These are phyloP conservation scores for Mamestra brassicae DNA, from an alignment of 2,888 invertebrate genomes.

Conservation along the genomic window DNA sequence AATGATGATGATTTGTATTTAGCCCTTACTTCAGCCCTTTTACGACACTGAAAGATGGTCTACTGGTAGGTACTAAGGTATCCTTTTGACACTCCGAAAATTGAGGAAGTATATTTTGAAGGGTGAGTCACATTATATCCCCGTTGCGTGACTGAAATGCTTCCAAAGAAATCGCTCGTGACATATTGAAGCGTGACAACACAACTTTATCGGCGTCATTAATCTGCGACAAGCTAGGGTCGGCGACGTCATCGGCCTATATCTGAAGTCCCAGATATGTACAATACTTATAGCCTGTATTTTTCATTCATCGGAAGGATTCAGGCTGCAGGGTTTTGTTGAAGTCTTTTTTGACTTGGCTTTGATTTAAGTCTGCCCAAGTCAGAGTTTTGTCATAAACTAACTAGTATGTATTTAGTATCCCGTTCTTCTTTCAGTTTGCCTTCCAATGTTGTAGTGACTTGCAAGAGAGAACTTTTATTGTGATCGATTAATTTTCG, in stretches of 20 bases:
- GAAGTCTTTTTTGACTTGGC: background rate
- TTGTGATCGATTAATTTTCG: background rate
- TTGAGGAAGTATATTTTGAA: constrained; percentile 14
- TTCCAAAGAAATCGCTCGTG: constrained; percentile 51
- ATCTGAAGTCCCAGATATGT: constrained; percentile 26
- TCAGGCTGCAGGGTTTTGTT: background rate
- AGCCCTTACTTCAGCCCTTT: background rate
- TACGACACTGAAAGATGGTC: background rate
- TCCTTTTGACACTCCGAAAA: constrained; percentile 14
- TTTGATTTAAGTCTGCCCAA: background rate
- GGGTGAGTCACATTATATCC: constrained; percentile 36
- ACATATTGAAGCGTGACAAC: constrained; percentile 62
- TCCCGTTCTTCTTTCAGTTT: background rate
- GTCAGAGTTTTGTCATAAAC: background rate
- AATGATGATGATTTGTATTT: too few relatives aligned
- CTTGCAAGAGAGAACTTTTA: background rate
- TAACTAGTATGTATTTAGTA: too few relatives aligned
- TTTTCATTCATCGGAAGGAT: constrained; percentile 11
- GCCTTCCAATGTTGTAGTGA: background rate
- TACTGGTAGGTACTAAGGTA: too few relatives aligned
- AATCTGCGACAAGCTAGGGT: constrained; percentile 59
- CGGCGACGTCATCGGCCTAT: constrained; percentile 51
- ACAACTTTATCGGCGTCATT: constrained; percentile 62
- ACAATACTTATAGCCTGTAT: constrained; percentile 13
- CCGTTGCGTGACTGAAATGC: constrained; percentile 54